Base-by-base conservation (phyloP, 2,888 invertebrate species). In the Doris montereyensis region DNA sequence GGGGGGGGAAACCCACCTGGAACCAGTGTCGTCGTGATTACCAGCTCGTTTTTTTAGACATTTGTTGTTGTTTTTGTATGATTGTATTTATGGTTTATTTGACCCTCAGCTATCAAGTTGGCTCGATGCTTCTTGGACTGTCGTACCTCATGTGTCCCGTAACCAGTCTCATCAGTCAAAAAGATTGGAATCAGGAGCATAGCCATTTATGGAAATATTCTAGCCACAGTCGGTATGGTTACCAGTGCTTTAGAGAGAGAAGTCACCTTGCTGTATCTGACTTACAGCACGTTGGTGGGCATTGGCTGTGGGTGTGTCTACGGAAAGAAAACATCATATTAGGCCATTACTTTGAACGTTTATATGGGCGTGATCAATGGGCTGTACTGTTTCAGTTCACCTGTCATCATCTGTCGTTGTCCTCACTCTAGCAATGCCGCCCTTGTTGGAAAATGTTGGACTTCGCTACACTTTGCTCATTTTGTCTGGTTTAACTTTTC, bases 291-390 rank as follows among this genome's bases (percentile, higher is more conserved):
- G 34, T 94, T 97, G 94, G 96, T 96, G 85, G 97, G 97, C 0
- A 90, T 96, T 35, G 97, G 97, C 10, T 96, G 96, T 1, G 96
- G 97, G 0, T 92, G 97, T 70, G 95, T 96, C 0, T 97, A 98
- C 92, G 97, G 97, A n/a, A n/a, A n/a, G n/a, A n/a, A n/a, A n/a
- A 98, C 71, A 97, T 96, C 62, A 96, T 98, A 83, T 93, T 98
- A 24, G 97, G 97, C 0, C 97, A 97, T 89, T 97, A 98, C 91
- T 98, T 97, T 92, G 95, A 95, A 79, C 87, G 88, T 60, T n/a
- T 94, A 95, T 87, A 93, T 97, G 86, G 97, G 97, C 0, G 91
- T 96, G 81, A 97, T 96, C 0, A 97, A 97, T 89, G 97, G 97
- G 0, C 93, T 97, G 79, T 97, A 97, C 0, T 95, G 97, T 0